phyloP scores from a whole-genome alignment of 2,113 vertebrate species.

The Chionomys nivalis region DNA sequence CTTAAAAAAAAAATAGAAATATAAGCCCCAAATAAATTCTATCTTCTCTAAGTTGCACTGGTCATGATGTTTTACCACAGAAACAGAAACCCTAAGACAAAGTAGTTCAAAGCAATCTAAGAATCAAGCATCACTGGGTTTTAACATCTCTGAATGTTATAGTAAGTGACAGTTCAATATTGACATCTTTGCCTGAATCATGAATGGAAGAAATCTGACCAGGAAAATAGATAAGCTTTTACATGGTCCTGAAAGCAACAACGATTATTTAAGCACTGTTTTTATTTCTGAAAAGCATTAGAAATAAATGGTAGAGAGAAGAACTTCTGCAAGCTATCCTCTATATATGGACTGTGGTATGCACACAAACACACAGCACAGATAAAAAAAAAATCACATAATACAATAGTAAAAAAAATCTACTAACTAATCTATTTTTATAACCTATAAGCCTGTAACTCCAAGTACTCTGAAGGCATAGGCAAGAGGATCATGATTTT shows the following conservation, averaged over 20 bases:
- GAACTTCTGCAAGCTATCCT: not conserved
- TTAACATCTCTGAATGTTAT: slow-evolving; percentile 16
- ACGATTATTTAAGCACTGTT: not conserved
- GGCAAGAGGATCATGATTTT: not conserved
- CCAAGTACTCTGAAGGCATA: not conserved
- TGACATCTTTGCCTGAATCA: not conserved
- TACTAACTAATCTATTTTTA: slow-evolving; percentile 19
- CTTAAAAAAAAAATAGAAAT: too few species aligned
- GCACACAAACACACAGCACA: too few species aligned
- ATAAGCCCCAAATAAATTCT: not conserved
- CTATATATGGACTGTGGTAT: too few species aligned
- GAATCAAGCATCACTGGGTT: not conserved
- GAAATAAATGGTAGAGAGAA: not conserved
- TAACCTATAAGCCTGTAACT: not conserved
- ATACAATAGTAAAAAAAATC: not conserved
- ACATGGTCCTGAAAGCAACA: slow-evolving; percentile 22
- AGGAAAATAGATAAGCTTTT: slow-evolving; percentile 18
- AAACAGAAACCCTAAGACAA: not conserved
- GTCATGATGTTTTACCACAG: not conserved
- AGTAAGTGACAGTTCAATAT: not conserved
- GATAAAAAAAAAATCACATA: not conserved
- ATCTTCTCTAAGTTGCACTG: not conserved
- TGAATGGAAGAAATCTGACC: not conserved
- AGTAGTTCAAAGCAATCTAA: slow-evolving; percentile 36
- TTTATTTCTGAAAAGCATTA: slow-evolving; percentile 39